These are phyloP conservation scores for Ammodytes marinus DNA, from an alignment of 2,113 vertebrate species.

Conservation along the genomic window DNA sequence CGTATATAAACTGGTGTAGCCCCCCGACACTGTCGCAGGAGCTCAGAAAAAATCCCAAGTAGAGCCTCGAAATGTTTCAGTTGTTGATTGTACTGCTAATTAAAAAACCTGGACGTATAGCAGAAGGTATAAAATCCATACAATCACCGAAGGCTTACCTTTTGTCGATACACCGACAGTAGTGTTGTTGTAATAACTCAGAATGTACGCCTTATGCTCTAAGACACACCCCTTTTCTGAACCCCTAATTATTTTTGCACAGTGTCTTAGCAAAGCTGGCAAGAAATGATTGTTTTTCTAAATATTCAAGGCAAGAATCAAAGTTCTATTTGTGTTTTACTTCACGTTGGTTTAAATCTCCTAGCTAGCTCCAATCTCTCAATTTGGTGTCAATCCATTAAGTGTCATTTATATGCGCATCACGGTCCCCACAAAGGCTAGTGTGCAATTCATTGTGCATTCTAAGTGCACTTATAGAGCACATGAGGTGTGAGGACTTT, in stretches of 20 bases:
- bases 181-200: neutral
- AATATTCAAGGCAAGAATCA: slow-evolving; percentile 1
- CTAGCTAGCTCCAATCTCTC: slow-evolving; percentile 7
- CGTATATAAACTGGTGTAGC: too few species aligned
- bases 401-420: slow-evolving; percentile 14
- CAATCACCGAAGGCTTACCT: too few species aligned
- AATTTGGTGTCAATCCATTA: slow-evolving; percentile 26
- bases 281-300: neutral
- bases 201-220: neutral
- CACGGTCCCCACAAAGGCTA: slow-evolving; percentile 18
- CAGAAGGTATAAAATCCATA: too few species aligned
- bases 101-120: too few species aligned
- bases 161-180: too few species aligned
- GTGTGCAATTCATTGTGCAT: slow-evolving; percentile 40
- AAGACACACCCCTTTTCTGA: neutral
- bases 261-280: slow-evolving; percentile 1
- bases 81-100: too few species aligned
- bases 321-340: neutral
- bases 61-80: too few species aligned
- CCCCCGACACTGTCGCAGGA: too few species aligned
- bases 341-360: slow-evolving; percentile 12
- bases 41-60: too few species aligned
- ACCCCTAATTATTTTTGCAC: neutral
- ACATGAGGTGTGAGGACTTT: slow-evolving; percentile 50
- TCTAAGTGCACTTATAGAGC: slow-evolving; percentile 47